Base-by-base conservation (phyloP, 2,113 vertebrate species). In the Chaetodon auriga region DNA sequence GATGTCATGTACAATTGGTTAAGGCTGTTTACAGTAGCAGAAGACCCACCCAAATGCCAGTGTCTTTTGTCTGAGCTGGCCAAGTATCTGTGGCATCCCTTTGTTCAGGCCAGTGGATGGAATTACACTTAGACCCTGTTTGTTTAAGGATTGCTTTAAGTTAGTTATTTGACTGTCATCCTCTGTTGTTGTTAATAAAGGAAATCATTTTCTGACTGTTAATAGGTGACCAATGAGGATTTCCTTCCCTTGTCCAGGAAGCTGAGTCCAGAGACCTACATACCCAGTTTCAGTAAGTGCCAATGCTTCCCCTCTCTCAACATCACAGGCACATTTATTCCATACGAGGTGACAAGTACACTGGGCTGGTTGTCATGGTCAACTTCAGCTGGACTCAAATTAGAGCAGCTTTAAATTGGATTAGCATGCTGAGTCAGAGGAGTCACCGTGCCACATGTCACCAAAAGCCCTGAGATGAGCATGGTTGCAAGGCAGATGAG, bases 231-330 rank as follows among this genome's bases (percentile, higher is more conserved):
- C 63, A 78, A 43, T 74, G 92, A 92, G 45, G 92, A 93, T 73
- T 75, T 62, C 23, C 60, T 82, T 53, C 83, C 83, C n/a, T 60
- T 91, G 11, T 84, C 87, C 71, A 88, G 73, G 78, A 95, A 86
- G 76, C 68, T 85, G 55, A 88, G 90, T 72, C 91, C 84, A 78
- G 94, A 95, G 62, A 82, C 89, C 18, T 92, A 92, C 81, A 85
- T 95, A 79, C 90, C 90, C 36, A 94, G 90, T 76, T 92, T 93
- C 45, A 94, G 95, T 96, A 94, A 92, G 95, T 93, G 38, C 19
- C 70, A 73, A 12, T 23, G 38, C 19, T 13, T 71, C 11, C 23
- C 38, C 74, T 66, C 41, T 70, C 41, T 66, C 23, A 54, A 6
- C 16, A 15, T 55, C 23, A 65, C 12, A 14, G 46, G 45, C 19